Evolutionary conservation across 2,888 invertebrate genomes (phyloP), one percentile per base, ranked within the genome.

Genomic region (Leucophora obtusa): DNA sequence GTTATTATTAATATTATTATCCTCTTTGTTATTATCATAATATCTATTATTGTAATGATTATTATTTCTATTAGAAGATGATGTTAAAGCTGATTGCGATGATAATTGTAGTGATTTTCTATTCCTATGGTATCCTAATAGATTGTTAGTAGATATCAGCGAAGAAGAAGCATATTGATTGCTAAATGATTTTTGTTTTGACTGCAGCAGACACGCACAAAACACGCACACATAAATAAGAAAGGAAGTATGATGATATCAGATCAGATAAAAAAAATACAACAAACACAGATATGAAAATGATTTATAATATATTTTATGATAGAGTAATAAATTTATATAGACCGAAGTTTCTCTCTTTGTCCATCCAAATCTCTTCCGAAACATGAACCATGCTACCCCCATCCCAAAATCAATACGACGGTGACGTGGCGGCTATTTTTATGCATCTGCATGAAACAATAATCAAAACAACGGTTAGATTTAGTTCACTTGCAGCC

Each of bases 131-230:
- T 89, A 88, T 87, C 89, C 90, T 89, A 90, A 89, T 84, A 89
- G 85, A 88, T 87, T 89, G 87, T 89, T 90, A 86, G 90, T 87
- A 85, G 90, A 89, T 85, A 89, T 88, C 89, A 89, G 87, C 89
- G 89, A 82, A 79, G 85, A 88, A 84, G 88, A 88, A 87, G 89
- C 86, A 86, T 89, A 86, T 82, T 87, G 87, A 83, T 86, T 87
- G 83, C 85, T 86, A 86, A 85, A 89, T 86, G 88, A 87, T 90
- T 90, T 90, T 86, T 89, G 90, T 86, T 90, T 90, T 85, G 89
- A 89, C 90, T 90, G 88, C 85, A 82, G 73, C 79, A 28, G 28
- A 82, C 77, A 79, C 72, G 74, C 60, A 75, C n/a, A 72, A 82
- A 82, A 83, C 85, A 85, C 86, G 86, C 77, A 85, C 84, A 86